These are phyloP conservation scores for Drosophila recens DNA, from an alignment of 2,888 invertebrate genomes.

Conservation along the genomic window DNA sequence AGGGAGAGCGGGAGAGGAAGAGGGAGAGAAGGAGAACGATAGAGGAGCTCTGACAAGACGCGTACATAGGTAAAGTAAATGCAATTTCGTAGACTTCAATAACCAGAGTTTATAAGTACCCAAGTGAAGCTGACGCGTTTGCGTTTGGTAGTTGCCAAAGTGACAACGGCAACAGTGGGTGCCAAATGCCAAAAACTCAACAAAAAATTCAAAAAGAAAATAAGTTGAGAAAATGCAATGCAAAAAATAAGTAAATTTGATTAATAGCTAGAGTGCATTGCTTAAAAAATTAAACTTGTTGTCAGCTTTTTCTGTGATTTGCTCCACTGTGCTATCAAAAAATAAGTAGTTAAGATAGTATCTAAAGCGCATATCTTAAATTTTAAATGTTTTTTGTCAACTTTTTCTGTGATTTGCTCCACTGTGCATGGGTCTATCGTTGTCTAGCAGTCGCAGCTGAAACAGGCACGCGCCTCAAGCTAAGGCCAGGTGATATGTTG, in stretches of 20 bases:
- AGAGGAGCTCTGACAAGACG: conserved; percentile 11
- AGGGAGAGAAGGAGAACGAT: not conserved
- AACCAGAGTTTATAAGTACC: conserved; percentile 74
- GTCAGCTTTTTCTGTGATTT: too few species aligned
- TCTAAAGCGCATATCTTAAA: too few species aligned
- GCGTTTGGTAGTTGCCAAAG: not conserved
- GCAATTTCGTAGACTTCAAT: conserved; percentile 79
- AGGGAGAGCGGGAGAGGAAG: not conserved
- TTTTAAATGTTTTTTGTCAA: too few species aligned
- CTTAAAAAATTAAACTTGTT: too few species aligned
- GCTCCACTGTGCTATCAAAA: not conserved
- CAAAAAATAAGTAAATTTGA: too few species aligned
- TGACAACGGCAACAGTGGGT: conserved; percentile 41
- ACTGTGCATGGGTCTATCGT: conserved; percentile 33
- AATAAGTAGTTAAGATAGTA: not conserved
- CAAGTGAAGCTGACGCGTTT: conserved; percentile 48
- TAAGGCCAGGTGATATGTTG: conserved; percentile 59
- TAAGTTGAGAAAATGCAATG: too few species aligned
- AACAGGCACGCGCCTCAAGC: conserved; percentile 2
- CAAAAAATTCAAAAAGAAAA: not conserved
- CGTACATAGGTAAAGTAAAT: conserved; percentile 64
- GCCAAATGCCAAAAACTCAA: not conserved
- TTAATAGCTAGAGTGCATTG: too few species aligned
- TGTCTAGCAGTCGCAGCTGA: conserved; percentile 19
- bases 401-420: not conserved